Percentiles rank a stretch among this genome's conserved stretches.
These are phyloP conservation scores for Microcebus jonahi DNA, from an alignment of 2,113 vertebrate species.

Conservation along the genomic window DNA sequence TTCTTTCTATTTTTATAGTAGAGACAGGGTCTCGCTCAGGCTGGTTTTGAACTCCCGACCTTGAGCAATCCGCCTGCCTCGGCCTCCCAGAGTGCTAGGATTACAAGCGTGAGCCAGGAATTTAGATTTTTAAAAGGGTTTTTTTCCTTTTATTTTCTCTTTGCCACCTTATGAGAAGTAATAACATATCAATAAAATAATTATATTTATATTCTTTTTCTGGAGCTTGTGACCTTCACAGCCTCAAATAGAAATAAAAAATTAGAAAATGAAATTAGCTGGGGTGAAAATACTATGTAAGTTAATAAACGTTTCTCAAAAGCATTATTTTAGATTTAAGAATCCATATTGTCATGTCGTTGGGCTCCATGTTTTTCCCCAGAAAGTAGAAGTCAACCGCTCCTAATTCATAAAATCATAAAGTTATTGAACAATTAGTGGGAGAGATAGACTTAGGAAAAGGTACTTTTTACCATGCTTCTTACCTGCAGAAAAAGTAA, in stretches of 20 bases:
- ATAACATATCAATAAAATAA: conserved; percentile 34
- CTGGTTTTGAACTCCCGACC: too few species aligned
- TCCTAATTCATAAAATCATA: conserved; percentile 23
- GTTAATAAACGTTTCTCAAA: neutral
- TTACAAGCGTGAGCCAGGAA: too few species aligned
- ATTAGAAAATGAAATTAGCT: conserved; percentile 1
- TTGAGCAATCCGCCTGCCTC: too few species aligned
- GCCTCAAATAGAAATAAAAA: conserved; percentile 17
- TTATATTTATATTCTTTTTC: conserved; percentile 13
- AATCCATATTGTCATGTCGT: neutral
- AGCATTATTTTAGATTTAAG: neutral
- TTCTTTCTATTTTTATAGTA: too few species aligned
- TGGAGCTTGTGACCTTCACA: conserved; percentile 18
- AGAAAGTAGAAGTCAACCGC: neutral
- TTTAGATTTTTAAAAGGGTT: neutral
- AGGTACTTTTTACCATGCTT: neutral
- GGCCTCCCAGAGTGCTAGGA: too few species aligned
- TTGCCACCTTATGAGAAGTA: neutral
- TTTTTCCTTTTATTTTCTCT: neutral
- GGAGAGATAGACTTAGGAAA: neutral
- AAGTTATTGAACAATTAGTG: conserved; percentile 8
- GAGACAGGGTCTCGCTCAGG: too few species aligned
- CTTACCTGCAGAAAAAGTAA: neutral
- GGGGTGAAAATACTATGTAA: neutral
- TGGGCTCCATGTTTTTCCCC: neutral